phyloP scores from a whole-genome alignment of 2,888 invertebrate genomes.

The Timema podura region DNA sequence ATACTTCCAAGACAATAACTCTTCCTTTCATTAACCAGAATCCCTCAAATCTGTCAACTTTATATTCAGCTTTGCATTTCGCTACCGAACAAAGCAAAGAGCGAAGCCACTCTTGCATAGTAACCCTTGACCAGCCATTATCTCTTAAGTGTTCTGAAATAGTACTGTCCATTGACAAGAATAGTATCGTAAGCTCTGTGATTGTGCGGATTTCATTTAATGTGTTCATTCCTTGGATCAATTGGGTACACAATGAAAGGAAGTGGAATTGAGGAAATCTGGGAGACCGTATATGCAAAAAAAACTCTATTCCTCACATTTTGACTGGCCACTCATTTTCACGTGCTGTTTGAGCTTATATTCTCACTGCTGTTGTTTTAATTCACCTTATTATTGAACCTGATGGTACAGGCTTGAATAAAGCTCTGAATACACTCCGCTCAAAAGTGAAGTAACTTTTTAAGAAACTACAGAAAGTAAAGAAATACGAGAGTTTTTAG shows the following conservation, averaged over 20 bases:
- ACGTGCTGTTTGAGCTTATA: background rate
- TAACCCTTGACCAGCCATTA: background rate
- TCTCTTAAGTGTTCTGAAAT: background rate
- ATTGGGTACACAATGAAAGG: background rate
- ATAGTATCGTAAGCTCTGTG: background rate
- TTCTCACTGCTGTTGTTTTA: slow-evolving; percentile 1
- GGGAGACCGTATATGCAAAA: background rate
- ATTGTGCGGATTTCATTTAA: background rate
- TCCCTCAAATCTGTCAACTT: background rate
- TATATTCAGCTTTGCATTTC: background rate
- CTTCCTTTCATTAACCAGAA: background rate
- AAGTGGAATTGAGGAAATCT: background rate
- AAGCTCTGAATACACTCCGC: background rate
- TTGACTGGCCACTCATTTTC: slow-evolving; percentile 2
- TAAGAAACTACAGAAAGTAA: background rate
- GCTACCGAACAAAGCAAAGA: slow-evolving; percentile 8
- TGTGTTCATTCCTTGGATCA: background rate
- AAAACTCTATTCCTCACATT: background rate
- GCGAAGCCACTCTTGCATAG: background rate
- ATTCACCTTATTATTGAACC: background rate
- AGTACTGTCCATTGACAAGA: background rate
- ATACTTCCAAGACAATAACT: background rate
- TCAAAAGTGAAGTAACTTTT: slow-evolving; percentile 5
- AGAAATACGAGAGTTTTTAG: background rate
- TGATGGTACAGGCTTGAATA: background rate